Evolutionary conservation across 2,113 vertebrate genomes (phyloP), one percentile per base, ranked within the genome.

Genomic region (Malurus elegans): DNA sequence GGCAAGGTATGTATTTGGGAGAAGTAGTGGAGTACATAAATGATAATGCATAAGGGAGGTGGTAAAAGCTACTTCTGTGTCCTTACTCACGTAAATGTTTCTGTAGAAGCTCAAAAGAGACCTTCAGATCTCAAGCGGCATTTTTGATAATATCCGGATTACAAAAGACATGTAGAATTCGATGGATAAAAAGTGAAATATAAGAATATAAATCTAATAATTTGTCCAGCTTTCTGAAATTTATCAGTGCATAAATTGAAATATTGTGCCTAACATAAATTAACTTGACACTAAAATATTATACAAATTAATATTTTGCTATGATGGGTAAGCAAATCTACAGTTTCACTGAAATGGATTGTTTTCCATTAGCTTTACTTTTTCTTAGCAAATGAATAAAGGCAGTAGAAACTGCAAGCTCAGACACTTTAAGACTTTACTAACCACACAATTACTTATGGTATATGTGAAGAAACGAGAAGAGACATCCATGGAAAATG

Each of bases 381-480:
- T 91, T 93, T 93, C 82, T 88, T 71, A 83, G 50, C 38, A 80
- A 94, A 91, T 93, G 48, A 86, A 93, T 76, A 92, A 93, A 94
- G 31, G 66, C 40, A 79, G 36, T 14, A 76, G 76, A 94, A 94
- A 93, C 56, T 90, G 89, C 82, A 94, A 75, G 88, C 70, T 92
- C 74, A 81, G 84, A 81, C 47, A 61, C 61, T 88, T 86, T 66
- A 85, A 69, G 50, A 90, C 70, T 80, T 76, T 62, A 79, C 58
- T 92, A 96, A 92, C 65, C n/a, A 62, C 2, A 6, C 36, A 66
- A 89, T 91, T 76, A 93, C 42, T 94, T 82, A 66, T 1, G 25
- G 42, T 90, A 70, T 95, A 96, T 90, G 67, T 74, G 91, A 91
- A 79, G 61, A 95, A 91, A 92, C 24, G 61, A 94, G 89, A 94